Evolutionary conservation across 2,888 invertebrate genomes (phyloP).

Genomic region (Baronia brevicornis): DNA sequence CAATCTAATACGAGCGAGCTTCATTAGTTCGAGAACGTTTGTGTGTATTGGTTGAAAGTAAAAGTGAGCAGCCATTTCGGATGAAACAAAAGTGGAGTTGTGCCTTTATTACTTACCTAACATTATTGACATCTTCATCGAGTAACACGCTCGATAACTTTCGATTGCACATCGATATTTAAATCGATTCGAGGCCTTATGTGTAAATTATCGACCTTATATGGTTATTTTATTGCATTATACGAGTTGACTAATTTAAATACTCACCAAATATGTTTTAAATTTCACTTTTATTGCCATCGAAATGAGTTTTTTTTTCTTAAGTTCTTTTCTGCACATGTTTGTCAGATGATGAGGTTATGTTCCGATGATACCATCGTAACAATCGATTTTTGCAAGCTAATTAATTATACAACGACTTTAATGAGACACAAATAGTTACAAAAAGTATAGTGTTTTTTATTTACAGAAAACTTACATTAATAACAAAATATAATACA

Average conservation of each 20-base stretch:
- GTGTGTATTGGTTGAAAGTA: slow-evolving; percentile 22
- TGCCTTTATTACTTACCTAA: slow-evolving; percentile 18
- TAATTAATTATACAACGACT: slow-evolving; percentile 6
- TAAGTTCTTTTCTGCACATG: too few relatives aligned
- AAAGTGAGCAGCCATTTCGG: slow-evolving; percentile 18
- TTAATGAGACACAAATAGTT: slow-evolving; percentile 8
- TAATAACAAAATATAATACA: slow-evolving; percentile 65
- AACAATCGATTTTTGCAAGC: too few relatives aligned
- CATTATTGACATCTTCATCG: slow-evolving; percentile 20
- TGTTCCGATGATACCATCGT: too few relatives aligned
- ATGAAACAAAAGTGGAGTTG: slow-evolving; percentile 19
- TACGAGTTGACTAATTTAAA: slow-evolving; percentile 5
- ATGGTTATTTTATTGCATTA: slow-evolving; percentile 4
- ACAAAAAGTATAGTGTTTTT: slow-evolving; percentile 53
- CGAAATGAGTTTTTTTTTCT: neutral
- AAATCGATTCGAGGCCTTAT: slow-evolving; percentile 10
- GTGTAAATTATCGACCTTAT: too few relatives aligned
- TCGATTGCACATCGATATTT: slow-evolving; percentile 6
- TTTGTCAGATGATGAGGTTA: too few relatives aligned
- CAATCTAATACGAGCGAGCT: slow-evolving; percentile 6
- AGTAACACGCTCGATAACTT: slow-evolving; percentile 11
- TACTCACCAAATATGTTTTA: too few relatives aligned
- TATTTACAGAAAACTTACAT: slow-evolving; percentile 75
- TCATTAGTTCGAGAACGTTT: slow-evolving; percentile 12
- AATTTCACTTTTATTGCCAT: too few relatives aligned